A percentile compares a stretch with the other conserved stretches of the same genome.
These are phyloP conservation scores for Agrypnus murinus DNA, from an alignment of 2,888 invertebrate genomes.

Conservation along the genomic window DNA sequence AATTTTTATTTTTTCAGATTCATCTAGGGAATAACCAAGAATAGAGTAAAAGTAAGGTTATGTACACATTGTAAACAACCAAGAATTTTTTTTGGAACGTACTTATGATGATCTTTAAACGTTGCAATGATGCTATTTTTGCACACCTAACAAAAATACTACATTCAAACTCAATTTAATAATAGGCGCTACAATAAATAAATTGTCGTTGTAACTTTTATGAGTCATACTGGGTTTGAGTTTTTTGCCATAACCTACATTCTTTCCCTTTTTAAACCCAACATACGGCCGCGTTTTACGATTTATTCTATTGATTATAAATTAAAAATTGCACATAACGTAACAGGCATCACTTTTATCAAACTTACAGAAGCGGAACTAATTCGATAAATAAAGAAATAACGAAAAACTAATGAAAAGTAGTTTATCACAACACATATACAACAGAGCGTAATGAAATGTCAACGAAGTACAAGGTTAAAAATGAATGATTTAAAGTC, in stretches of 20 bases:
- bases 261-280: conserved; percentile 35
- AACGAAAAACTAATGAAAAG: conserved; percentile 20
- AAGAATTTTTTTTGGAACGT: no score
- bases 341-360: background rate
- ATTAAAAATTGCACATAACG: conserved; percentile 18
- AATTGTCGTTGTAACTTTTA: conserved; percentile 5
- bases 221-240: conserved; percentile 39
- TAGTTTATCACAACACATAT: conserved; percentile 35
- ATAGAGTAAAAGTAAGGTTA: no score
- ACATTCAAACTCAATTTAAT: background rate
- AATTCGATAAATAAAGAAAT: background rate
- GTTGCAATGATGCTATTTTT: no score
- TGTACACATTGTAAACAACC: no score
- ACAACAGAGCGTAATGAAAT: conserved; percentile 15
- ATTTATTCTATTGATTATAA: conserved; percentile 14
- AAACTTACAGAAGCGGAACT: background rate
- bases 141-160: background rate
- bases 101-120: no score
- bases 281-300: conserved; percentile 36
- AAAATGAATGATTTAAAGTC: conserved; percentile 3
- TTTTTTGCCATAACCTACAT: conserved; percentile 48
- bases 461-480: conserved; percentile 39
- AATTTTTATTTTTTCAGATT: no score
- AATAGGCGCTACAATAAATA: background rate
- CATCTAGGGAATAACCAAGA: no score